A percentile compares a stretch with the other conserved stretches of the same genome.
These are phyloP conservation scores for Echinops telfairi DNA, from an alignment of 2,113 vertebrate species.

Conservation along the genomic window DNA sequence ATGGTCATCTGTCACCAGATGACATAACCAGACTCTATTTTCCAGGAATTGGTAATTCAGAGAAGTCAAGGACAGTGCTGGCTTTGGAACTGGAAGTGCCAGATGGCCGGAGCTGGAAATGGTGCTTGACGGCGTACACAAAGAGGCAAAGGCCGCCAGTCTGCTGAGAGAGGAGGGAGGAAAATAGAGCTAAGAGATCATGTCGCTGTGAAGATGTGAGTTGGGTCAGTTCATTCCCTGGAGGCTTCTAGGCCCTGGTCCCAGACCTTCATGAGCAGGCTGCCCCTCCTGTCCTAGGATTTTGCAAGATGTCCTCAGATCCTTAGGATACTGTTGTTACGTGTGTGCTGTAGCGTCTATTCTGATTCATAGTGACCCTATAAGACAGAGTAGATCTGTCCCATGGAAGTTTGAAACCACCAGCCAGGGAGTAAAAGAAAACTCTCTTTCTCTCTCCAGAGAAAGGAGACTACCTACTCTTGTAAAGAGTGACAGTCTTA, in stretches of 20 bases:
- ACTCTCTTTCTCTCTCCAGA: no score
- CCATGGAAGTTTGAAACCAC: no score
- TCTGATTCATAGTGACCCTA: neutral
- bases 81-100: neutral
- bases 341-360: neutral
- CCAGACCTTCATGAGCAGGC: neutral
- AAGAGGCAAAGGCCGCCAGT: neutral
- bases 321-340: neutral
- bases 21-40: slow-evolving; percentile 52
- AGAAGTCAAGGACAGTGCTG: neutral
- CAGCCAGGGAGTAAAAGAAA: no score
- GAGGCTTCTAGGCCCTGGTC: neutral
- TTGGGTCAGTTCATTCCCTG: neutral
- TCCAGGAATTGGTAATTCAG: slow-evolving; percentile 55
- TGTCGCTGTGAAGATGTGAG: neutral
- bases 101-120: neutral
- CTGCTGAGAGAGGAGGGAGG: neutral
- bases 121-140: neutral
- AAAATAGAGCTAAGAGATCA: neutral
- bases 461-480: no score
- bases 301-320: neutral
- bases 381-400: no score
- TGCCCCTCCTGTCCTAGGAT: neutral
- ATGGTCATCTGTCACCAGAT: slow-evolving; percentile 21
- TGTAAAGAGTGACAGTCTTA: no score